These are phyloP conservation scores for Orthonevra nobilis DNA, from an alignment of 2,888 invertebrate species.

Conservation along the genomic window DNA sequence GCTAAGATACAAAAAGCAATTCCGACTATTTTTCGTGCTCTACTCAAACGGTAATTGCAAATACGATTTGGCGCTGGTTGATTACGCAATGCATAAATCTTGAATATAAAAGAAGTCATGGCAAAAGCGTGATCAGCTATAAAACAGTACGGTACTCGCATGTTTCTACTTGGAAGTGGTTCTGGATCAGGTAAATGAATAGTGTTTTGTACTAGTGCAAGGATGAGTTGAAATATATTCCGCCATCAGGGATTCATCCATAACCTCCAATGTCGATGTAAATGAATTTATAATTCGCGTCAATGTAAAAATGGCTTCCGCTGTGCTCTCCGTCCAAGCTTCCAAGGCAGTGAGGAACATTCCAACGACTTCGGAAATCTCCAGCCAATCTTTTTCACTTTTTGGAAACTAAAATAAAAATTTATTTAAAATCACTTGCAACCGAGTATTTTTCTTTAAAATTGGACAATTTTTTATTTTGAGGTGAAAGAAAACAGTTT, in stretches of 20 bases:
- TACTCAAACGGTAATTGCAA: neutral
- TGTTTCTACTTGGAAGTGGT: neutral
- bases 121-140: neutral
- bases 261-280: neutral
- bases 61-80: neutral
- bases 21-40: neutral
- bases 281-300: slow-evolving; percentile 1
- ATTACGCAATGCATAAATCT: neutral
- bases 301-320: slow-evolving; percentile 40
- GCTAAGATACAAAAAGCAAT: neutral
- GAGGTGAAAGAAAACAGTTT: neutral
- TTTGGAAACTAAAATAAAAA: neutral
- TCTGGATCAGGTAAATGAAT: neutral
- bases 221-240: too few species aligned
- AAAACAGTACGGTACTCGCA: neutral
- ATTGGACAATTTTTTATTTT: neutral
- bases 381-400: neutral
- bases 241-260: neutral
- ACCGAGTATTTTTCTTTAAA: neutral
- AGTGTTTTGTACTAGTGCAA: neutral
- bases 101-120: neutral
- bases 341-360: slow-evolving; percentile 39
- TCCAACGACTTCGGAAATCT: slow-evolving; percentile 16
- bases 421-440: neutral
- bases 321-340: slow-evolving; percentile 32